Base-by-base conservation (phyloP, 2,888 invertebrate genomes). In the Mythimna vitellina region DNA sequence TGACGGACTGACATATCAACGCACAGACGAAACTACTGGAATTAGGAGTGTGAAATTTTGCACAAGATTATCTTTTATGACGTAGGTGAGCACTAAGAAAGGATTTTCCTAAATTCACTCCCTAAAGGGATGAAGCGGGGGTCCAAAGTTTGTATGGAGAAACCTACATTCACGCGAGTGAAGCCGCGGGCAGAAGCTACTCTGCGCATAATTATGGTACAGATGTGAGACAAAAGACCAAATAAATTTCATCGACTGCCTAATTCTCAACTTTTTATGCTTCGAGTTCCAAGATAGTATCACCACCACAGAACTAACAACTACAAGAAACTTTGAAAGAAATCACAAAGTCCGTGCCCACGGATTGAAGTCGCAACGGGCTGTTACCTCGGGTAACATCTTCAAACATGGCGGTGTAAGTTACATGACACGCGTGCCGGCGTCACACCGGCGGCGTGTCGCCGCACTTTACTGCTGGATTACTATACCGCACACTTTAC, bases 281-380 rank as follows among this genome's bases (percentile, higher is more conserved):
- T 35, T 35, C 6, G 25, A 65, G 20, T 35, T 20, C 17, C 25
- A 49, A 65, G 14, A n/a, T 35, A 35, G 49, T 51, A 38, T 51
- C 51, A 51, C 35, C n/a, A 14, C n/a, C 42, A 20, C 20, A 29
- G 1, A 68, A 69, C 38, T 32, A 38, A 56, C 32, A 35, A 58
- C 22, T 60, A 32, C 60, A 54, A 25, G 25, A 70, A 58, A 54
- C 58, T 68, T 38, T 42, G 29, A 57, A 51, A 65, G 46, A 60
- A 61, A 32, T 35, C 14, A 7, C 14, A 46, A 53, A 61, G 25
- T 54, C n/a, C n/a, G n/a, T 60, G 9, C 4, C 17, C 20, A 8
- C 8, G n/a, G 8, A 42, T 54, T 46, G 12, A 35, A 70, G 42
- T 60, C 60, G 25, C 53, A 32, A 22, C 22, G 32, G 22, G 14